Evolutionary conservation across 2,113 vertebrate species (phyloP), one percentile per base, ranked within the genome.

Genomic region (Sinocyclocheilus anophthalmus): DNA sequence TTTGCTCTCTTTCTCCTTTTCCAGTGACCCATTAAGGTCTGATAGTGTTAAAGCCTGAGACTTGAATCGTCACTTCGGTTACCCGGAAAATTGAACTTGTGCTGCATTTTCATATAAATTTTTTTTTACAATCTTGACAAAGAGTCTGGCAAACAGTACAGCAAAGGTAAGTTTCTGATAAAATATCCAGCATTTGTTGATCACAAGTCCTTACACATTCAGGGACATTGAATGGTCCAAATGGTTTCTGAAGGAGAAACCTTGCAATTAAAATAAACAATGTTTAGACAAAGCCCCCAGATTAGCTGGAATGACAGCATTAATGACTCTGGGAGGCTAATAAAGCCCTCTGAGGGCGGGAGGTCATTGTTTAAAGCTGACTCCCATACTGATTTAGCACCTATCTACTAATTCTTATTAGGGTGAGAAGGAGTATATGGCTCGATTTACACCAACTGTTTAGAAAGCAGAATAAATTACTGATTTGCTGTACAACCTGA

Each of bases 31-130:
- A 88, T 93, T 93, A 91, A 91, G 86, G 95, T 94, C 92, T 88
- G 94, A 87, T 92, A 90, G 39, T 92, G 94, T 95, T 95, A 93
- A 94, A 93, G 92, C 93, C 91, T 92, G 92, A 91, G 91, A 84
- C 90, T 91, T 94, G 91, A 92, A 93, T 92, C 87, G 55, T 91
- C 22, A 30, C 83, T 77, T 91, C 87, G 90, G 84, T 86, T 88
- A 84, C 88, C 85, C 88, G 86, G 86, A 72, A 59, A 50, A 85
- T 90, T 94, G 88, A 92, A 93, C 93, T 93, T 93, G 92, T 88
- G 83, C 42, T 69, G 24, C 12, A 30, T 81, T 1, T 50, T 76
- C 16, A 12, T 20, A 65, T 81, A 30, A 2, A 8, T 59, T 12
- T 45, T 48, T 24, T 67, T 79, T 65, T 50, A 45, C 3, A 18